Evolutionary conservation across 2,888 invertebrate genomes (phyloP), one percentile per base, ranked within the genome.

Genomic region (Dryocosmus kuriphilus): DNA sequence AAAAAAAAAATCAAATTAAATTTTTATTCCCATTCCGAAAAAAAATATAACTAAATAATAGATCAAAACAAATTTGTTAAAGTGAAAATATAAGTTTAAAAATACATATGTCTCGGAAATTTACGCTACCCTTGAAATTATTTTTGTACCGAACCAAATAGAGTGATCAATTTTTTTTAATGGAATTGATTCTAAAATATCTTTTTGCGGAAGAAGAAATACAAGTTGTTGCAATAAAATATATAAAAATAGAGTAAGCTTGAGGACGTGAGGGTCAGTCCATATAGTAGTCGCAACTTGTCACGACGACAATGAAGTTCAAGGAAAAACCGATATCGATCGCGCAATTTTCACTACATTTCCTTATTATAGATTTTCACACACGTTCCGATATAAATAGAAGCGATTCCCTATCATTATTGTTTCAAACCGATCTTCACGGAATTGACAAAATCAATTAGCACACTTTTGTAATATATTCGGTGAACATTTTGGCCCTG

Each of bases 311-410:
- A 38, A 27, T 67, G 41, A 67, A 67, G 67, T 67, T 67, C 67
- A 67, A 67, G 67, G 67, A 67, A 67, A 67, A 67, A 14, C 24
- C 19, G 24, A 14, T 67, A 67, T 67, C 67, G 67, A 67, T 67
- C 19, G 24, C 9, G 24, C 11, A 16, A 67, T 46, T 46, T 67
- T 67, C 24, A 67, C 19, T 16, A 14, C 67, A 27, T 41, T 46
- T 67, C 24, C 46, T 14, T 46, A 65, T 63, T 63, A 63, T 9
- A 35, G 11, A 22, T 22, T 63, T 32, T 19, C 51, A 51, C n/a
- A n/a, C n/a, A 14, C 0, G 2, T 51, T 51, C 8, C 8, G 11
- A 1, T 57, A 63, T 35, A 38, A 63, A 63, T 32, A 63, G 16
- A 63, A 19, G 9, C 30, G 24, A 61, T 61, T 30, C 24, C 61